Conservation (phyloP, 2,888 invertebrate species). For the Lasioglossum calceatum region DNA sequence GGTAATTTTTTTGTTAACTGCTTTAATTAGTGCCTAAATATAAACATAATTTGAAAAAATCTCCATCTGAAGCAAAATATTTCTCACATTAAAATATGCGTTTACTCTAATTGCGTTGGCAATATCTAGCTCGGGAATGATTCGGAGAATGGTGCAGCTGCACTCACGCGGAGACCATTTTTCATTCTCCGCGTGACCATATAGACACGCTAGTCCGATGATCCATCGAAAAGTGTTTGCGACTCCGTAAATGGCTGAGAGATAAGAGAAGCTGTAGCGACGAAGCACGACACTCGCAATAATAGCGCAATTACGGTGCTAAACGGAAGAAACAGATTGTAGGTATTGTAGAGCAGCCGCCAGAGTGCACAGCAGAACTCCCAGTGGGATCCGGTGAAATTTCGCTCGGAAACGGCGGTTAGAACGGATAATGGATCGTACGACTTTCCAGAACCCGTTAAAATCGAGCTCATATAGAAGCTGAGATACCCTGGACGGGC, state of each 20-base stretch:
- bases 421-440: constrained; percentile 63
- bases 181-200: not conserved
- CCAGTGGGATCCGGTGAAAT: constrained; percentile 51
- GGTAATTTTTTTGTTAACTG: no score
- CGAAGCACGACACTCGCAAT: constrained; percentile 57
- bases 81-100: not conserved
- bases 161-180: not conserved
- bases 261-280: constrained; percentile 44
- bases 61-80: not conserved
- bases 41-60: no score
- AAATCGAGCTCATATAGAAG: constrained; percentile 42
- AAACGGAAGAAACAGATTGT: constrained; percentile 73
- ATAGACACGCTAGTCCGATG: not conserved
- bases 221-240: constrained; percentile 47
- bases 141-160: not conserved
- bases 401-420: constrained; percentile 54
- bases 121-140: not conserved
- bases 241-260: constrained; percentile 55
- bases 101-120: not conserved
- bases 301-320: constrained; percentile 72
- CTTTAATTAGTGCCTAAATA: no score
- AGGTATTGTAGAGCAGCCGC: constrained; percentile 59
- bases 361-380: constrained; percentile 55
- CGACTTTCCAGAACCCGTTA: constrained; percentile 45
- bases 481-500: not conserved